phyloP scores from a whole-genome alignment of 1,140 invertebrate species.

The Drosophila ficusphila region DNA sequence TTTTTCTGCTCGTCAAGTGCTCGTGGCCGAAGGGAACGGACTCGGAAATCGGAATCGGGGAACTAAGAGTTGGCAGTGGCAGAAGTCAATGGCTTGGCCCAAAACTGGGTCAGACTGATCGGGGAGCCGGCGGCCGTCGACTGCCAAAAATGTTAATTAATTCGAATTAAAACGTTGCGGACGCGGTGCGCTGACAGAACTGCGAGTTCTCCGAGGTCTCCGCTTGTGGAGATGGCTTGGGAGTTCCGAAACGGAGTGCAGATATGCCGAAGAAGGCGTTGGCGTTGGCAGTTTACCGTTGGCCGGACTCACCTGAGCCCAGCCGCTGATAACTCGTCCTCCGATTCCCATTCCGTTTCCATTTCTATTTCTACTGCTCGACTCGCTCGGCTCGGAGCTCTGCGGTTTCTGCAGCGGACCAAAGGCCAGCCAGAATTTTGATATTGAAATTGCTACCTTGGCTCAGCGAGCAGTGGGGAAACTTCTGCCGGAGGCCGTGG shows the following conservation, averaged over 20 bases:
- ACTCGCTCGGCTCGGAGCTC: not conserved
- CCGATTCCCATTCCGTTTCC: not conserved
- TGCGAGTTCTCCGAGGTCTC: too few species aligned
- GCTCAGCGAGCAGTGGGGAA: constrained; percentile 43
- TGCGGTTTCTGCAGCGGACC: constrained; percentile 60
- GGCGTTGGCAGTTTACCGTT: constrained; percentile 75
- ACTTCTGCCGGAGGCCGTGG: constrained; percentile 66
- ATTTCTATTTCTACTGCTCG: constrained; percentile 13
- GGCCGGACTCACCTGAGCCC: constrained; percentile 63
- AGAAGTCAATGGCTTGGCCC: constrained; percentile 58
- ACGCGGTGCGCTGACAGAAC: constrained; percentile 38
- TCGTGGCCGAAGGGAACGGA: constrained; percentile 8
- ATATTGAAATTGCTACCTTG: constrained; percentile 81
- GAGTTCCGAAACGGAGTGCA: constrained; percentile 36
- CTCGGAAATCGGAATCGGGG: not conserved
- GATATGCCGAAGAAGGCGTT: constrained; percentile 75
- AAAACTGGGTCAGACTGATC: constrained; percentile 52
- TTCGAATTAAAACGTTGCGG: constrained; percentile 74
- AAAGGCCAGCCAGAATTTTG: constrained; percentile 74
- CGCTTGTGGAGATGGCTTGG: not conserved
- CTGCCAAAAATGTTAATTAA: constrained; percentile 70
- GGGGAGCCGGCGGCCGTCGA: constrained; percentile 37
- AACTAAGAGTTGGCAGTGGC: constrained; percentile 2
- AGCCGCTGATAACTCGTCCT: constrained; percentile 30
- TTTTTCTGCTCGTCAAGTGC: constrained; percentile 59